These are phyloP conservation scores for Eubucco bourcierii DNA, from an alignment of 2,113 vertebrate species.

Conservation along the genomic window DNA sequence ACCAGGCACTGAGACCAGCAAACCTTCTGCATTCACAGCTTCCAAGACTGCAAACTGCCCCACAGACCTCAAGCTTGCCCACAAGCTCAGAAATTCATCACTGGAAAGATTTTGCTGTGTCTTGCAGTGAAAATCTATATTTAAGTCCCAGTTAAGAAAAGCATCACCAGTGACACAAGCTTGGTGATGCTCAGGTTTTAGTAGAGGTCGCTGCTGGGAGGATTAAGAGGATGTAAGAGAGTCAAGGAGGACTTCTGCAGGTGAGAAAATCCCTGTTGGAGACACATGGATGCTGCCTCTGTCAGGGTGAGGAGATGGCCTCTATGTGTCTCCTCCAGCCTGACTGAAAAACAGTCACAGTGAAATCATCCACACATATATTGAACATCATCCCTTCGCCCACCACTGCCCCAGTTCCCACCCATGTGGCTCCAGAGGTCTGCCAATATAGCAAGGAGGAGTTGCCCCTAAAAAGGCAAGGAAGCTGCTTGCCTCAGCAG, in stretches of 20 bases:
- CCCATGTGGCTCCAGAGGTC: background rate
- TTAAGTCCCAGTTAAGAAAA: background rate
- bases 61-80: background rate
- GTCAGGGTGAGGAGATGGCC: background rate
- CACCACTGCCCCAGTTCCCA: background rate
- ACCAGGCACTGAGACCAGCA: background rate
- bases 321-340: fast-evolving
- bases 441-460: fast-evolving
- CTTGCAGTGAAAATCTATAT: background rate
- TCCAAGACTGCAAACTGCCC: background rate
- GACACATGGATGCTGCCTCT: background rate
- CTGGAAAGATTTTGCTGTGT: background rate
- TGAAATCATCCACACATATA: fast-evolving
- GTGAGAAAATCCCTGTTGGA: background rate
- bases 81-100: background rate
- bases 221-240: background rate
- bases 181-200: background rate
- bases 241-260: background rate
- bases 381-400: background rate
- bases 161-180: background rate
- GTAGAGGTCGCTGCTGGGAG: background rate
- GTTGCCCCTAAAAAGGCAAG: background rate
- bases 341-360: background rate
- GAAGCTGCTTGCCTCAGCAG: background rate
- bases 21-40: background rate